Conservation (phyloP, 2,888 invertebrate genomes). For the Neocrepidodera transversa region DNA sequence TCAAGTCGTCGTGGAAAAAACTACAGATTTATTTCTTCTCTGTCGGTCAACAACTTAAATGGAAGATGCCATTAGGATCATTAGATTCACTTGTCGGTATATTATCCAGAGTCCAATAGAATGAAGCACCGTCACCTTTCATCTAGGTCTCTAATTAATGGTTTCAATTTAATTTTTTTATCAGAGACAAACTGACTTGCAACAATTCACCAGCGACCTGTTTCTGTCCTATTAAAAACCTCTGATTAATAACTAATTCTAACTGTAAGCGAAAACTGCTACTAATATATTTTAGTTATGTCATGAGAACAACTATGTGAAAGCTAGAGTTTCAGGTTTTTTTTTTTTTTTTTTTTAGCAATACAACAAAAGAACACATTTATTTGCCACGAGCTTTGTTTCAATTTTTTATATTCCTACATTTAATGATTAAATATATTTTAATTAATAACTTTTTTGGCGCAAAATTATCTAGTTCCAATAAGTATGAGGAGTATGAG, state of each 20-base stretch:
- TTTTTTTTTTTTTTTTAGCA: too few relatives aligned
- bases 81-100: conserved; percentile 37
- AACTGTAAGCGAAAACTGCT: conserved; percentile 3
- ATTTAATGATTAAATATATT: too few relatives aligned
- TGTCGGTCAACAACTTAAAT: conserved; percentile 34
- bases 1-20: conserved; percentile 33
- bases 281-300: conserved; percentile 3
- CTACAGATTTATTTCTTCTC: conserved; percentile 40
- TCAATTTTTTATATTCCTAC: too few relatives aligned
- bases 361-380: too few relatives aligned
- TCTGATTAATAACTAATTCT: conserved; percentile 1
- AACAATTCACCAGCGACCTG: conserved; percentile 16
- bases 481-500: too few relatives aligned
- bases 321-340: not conserved
- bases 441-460: too few relatives aligned
- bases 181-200: conserved; percentile 20
- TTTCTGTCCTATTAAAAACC: conserved; percentile 5
- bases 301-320: conserved; percentile 5
- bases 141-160: conserved; percentile 33
- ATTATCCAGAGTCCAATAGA: conserved; percentile 33
- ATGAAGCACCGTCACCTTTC: conserved; percentile 31
- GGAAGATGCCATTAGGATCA: conserved; percentile 38
- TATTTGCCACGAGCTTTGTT: too few relatives aligned
- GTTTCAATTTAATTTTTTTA: conserved; percentile 23
- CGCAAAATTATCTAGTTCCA: too few relatives aligned